Evolutionary conservation across 2,888 invertebrate genomes (phyloP).

Genomic region (Empis livida): DNA sequence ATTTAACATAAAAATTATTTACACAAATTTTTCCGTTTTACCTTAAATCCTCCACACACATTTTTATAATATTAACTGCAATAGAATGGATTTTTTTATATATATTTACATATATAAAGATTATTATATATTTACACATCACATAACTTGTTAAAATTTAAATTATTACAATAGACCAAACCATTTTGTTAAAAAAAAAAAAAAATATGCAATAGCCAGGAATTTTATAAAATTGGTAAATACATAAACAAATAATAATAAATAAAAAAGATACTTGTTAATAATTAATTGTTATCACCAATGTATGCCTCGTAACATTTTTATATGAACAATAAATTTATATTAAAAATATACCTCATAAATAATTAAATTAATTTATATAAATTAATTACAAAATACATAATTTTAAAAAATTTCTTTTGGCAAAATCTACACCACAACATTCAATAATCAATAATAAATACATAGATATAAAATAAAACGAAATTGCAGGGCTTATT

Average conservation of each 20-base stretch:
- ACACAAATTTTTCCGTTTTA: not conserved
- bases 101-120: conserved; percentile 11
- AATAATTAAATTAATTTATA: too few relatives aligned
- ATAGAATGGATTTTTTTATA: not conserved
- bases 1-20: not conserved
- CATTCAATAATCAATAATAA: not conserved
- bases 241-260: conserved; percentile 5
- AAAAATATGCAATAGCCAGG: conserved; percentile 32
- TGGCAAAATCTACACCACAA: not conserved
- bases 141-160: conserved; percentile 13
- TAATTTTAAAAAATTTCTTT: not conserved
- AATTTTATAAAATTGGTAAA: conserved; percentile 16
- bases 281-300: not conserved
- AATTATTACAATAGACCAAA: conserved; percentile 34
- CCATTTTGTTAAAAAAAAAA: conserved; percentile 1
- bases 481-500: not conserved
- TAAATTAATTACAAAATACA: not conserved
- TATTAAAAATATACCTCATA: conserved; percentile 10
- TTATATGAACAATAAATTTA: not conserved
- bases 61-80: not conserved
- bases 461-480: not conserved
- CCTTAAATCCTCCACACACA: not conserved
- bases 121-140: conserved; percentile 7
- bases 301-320: not conserved
- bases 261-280: not conserved